Percentiles rank a stretch among this genome's conserved stretches.
Evolutionary conservation across 2,888 invertebrate species (phyloP).

Genomic region (Apotomis turbidana): DNA sequence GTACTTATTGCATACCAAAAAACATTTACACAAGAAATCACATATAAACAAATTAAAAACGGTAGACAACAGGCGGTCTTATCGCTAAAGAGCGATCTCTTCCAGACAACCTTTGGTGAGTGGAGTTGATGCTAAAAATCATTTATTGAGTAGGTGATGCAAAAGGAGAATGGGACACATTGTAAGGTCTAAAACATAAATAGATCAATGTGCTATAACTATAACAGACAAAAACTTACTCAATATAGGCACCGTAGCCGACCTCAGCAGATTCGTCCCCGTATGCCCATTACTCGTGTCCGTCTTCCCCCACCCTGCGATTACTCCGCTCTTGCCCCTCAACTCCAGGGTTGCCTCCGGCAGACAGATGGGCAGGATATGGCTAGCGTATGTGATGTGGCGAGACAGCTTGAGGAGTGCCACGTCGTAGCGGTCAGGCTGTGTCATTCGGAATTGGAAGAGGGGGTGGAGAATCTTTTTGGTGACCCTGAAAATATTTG

Average conservation of each 20-base stretch:
- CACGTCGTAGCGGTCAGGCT: slow-evolving; percentile 92
- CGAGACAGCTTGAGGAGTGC: slow-evolving; percentile 89
- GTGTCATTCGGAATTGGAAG: slow-evolving; percentile 91
- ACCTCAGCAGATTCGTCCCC: slow-evolving; percentile 91
- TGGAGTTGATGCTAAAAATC: too few relatives aligned
- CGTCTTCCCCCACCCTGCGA: slow-evolving; percentile 94
- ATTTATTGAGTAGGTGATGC: too few relatives aligned
- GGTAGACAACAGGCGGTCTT: too few relatives aligned
- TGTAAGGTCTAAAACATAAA: too few relatives aligned
- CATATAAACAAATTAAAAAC: too few relatives aligned
- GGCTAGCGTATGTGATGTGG: slow-evolving; percentile 85
- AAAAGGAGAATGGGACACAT: too few relatives aligned
- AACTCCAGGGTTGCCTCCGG: slow-evolving; percentile 81
- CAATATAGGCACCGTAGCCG: slow-evolving; percentile 91
- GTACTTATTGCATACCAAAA: too few relatives aligned
- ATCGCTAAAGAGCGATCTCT: too few relatives aligned
- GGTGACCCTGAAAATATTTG: slow-evolving; percentile 78
- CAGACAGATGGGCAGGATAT: slow-evolving; percentile 91
- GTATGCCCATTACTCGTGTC: slow-evolving; percentile 88
- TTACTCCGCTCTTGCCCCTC: slow-evolving; percentile 75
- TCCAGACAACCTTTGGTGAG: too few relatives aligned
- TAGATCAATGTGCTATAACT: not conserved
- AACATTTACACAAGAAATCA: too few relatives aligned
- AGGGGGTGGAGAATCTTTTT: slow-evolving; percentile 91
- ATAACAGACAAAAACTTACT: slow-evolving; percentile 76